A percentile compares a stretch with the other conserved stretches of the same genome.
phyloP scores from a whole-genome alignment of 1,140 invertebrate species.

The Heliconius himera region DNA sequence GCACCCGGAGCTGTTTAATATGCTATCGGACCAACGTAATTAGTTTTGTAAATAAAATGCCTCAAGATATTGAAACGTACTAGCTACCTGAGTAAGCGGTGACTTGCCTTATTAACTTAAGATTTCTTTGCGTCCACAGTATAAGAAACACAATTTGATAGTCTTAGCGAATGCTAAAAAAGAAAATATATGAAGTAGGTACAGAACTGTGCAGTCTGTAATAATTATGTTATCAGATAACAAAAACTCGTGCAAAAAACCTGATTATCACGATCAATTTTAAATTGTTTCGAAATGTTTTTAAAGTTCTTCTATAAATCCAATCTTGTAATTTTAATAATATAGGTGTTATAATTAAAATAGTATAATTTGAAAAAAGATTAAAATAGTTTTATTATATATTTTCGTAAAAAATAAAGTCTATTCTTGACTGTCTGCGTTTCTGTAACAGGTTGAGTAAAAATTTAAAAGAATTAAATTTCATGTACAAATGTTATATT shows the following conservation, averaged over 20 bases:
- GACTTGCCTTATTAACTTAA: constrained; percentile 69
- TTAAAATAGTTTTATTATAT: too few relatives aligned
- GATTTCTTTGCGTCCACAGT: constrained; percentile 42
- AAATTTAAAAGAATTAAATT: neutral
- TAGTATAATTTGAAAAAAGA: neutral
- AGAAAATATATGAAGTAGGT: neutral
- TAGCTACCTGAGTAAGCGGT: constrained; percentile 70
- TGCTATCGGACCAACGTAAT: constrained; percentile 79
- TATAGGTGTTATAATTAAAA: neutral
- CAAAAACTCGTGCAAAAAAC: constrained; percentile 3
- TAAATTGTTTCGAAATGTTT: neutral
- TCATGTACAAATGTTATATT: constrained; percentile 29
- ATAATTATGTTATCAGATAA: constrained; percentile 22
- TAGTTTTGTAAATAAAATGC: constrained; percentile 82
- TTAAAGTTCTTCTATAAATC: neutral
- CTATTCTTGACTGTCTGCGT: too few relatives aligned
- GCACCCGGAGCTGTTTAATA: constrained; percentile 73
- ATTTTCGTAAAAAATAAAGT: too few relatives aligned
- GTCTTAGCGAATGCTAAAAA: neutral
- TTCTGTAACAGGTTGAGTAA: neutral
- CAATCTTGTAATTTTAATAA: too few relatives aligned
- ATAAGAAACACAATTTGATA: neutral
- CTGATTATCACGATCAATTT: neutral
- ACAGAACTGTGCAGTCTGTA: neutral
- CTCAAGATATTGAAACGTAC: constrained; percentile 78